phyloP scores from a whole-genome alignment of 2,113 vertebrate genomes.

The Dicerorhinus sumatrensis region DNA sequence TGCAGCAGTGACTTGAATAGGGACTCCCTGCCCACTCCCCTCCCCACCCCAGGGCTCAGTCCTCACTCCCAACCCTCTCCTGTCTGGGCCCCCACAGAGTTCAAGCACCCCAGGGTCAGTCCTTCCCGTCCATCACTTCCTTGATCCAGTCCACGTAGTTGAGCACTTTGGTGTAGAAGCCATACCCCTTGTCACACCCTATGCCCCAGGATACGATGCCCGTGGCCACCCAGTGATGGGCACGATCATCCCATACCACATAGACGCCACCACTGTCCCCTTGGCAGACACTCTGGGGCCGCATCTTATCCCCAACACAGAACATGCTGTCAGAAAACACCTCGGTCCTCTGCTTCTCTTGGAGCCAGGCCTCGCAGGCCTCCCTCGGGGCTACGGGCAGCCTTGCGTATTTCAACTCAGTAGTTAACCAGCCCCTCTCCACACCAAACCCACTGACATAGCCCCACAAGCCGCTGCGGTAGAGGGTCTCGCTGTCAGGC shows the following conservation, averaged over 20 bases:
- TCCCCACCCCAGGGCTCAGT: rapidly evolving
- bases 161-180: slow-evolving; percentile 90
- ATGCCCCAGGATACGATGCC: slow-evolving; percentile 91
- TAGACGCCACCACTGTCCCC: slow-evolving; percentile 88
- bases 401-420: slow-evolving; percentile 83
- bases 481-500: slow-evolving; percentile 81
- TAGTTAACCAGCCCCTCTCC: slow-evolving; percentile 69
- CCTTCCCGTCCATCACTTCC: slow-evolving; percentile 68
- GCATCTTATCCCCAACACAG: slow-evolving; percentile 83
- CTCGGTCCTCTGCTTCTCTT: background rate
- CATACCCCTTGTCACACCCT: slow-evolving; percentile 86
- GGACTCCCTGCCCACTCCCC: no score
- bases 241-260: slow-evolving; percentile 72
- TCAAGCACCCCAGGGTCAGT: background rate
- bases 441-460: slow-evolving; percentile 93
- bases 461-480: slow-evolving; percentile 75
- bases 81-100: background rate
- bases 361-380: slow-evolving; percentile 81
- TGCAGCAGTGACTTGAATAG: background rate
- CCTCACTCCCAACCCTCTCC: background rate
- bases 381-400: slow-evolving; percentile 77
- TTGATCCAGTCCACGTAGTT: slow-evolving; percentile 89
- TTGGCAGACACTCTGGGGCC: slow-evolving; percentile 84
- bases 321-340: slow-evolving; percentile 89
- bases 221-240: slow-evolving; percentile 84